Percentiles rank a stretch among this genome's conserved stretches.
These are phyloP conservation scores for Pseudobourletiella spinata DNA, from an alignment of 1,140 invertebrate species.

Conservation along the genomic window DNA sequence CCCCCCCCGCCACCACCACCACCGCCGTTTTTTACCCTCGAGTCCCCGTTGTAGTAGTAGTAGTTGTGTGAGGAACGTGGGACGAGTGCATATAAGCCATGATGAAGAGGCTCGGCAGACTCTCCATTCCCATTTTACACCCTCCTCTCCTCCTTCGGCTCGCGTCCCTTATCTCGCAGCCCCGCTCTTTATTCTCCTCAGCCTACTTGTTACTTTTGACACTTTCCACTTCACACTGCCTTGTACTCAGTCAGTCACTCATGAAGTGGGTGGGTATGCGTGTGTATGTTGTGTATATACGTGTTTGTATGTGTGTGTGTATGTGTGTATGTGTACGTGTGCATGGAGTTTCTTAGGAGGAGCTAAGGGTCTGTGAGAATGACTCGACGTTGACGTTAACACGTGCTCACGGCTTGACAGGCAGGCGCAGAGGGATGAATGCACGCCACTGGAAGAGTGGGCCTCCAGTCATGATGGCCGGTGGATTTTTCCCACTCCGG, in stretches of 20 bases:
- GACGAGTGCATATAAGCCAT: neutral
- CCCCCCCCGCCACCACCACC: too few species aligned
- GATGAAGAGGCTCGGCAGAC: neutral
- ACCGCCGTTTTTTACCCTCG: too few species aligned
- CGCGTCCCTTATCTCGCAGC: neutral
- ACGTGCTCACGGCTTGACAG: too few species aligned
- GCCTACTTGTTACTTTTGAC: neutral
- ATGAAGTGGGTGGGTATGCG: too few species aligned
- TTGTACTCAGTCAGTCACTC: neutral
- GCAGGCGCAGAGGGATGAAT: too few species aligned
- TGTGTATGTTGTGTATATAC: too few species aligned
- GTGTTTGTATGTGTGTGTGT: too few species aligned
- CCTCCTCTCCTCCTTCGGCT: neutral
- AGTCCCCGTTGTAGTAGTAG: neutral
- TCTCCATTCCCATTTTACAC: neutral
- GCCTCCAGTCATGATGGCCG: too few species aligned
- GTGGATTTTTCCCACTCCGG: too few species aligned
- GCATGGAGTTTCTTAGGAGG: neutral
- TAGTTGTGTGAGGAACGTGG: neutral
- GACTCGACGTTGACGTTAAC: too few species aligned
- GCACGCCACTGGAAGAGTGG: too few species aligned
- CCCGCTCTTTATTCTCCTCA: neutral
- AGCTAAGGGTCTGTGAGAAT: neutral
- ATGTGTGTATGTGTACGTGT: neutral
- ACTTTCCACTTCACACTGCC: neutral